Conservation (phyloP, 2,113 vertebrate genomes). For the Aphyosemion australe region DNA sequence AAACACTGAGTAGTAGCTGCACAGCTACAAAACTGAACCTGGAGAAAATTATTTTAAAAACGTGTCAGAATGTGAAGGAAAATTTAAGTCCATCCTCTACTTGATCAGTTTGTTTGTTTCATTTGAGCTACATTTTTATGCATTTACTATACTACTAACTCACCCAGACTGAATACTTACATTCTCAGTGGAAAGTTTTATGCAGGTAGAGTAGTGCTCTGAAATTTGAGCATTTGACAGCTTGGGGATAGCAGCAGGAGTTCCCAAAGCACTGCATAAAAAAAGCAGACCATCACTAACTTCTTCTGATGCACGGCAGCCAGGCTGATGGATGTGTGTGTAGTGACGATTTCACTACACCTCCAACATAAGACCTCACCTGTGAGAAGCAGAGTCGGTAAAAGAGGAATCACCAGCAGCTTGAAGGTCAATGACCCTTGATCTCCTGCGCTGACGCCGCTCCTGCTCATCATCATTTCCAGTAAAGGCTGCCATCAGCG, state of each 20-base stretch:
- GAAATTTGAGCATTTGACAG: slow-evolving; percentile 89
- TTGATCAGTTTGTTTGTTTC: too few species aligned
- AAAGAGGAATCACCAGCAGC: slow-evolving; percentile 70
- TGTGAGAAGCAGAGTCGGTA: slow-evolving; percentile 69
- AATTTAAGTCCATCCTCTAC: too few species aligned
- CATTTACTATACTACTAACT: too few species aligned
- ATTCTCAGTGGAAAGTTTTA: slow-evolving; percentile 93
- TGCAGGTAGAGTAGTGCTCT: slow-evolving; percentile 95
- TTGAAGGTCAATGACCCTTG: slow-evolving; percentile 84
- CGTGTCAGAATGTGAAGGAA: too few species aligned
- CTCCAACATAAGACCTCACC: slow-evolving; percentile 47
- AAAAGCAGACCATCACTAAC: slow-evolving; percentile 4
- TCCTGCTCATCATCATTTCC: slow-evolving; percentile 91
- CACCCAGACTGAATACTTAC: slow-evolving; percentile 77
- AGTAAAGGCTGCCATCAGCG: slow-evolving; percentile 81
- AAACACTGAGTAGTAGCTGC: too few species aligned
- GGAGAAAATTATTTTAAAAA: too few species aligned
- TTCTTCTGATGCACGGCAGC: neutral
- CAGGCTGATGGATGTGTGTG: neutral
- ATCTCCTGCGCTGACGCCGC: slow-evolving; percentile 85
- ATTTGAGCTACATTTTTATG: too few species aligned
- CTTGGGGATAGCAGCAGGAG: slow-evolving; percentile 80
- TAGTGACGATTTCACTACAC: neutral
- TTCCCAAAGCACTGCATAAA: slow-evolving; percentile 71
- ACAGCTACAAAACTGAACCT: too few species aligned